These are phyloP conservation scores for Hypocryptadius cinnamomeus DNA, from an alignment of 2,113 vertebrate species.

Conservation along the genomic window DNA sequence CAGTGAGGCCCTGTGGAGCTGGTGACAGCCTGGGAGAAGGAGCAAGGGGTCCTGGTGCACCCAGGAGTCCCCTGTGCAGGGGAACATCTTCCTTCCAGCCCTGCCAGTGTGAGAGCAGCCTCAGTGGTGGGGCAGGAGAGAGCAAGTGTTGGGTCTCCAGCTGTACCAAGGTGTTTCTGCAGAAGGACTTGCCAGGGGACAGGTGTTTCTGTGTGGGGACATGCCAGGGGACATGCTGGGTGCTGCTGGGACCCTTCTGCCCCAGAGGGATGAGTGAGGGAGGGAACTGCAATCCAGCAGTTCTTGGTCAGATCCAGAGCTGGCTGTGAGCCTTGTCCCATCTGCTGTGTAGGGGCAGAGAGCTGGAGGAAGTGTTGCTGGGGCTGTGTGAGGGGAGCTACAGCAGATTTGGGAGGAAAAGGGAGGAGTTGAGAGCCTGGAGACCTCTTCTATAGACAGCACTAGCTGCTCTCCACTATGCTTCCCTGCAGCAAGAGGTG, in stretches of 20 bases:
- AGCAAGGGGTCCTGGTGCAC: background rate
- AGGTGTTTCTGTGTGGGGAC: too few species aligned
- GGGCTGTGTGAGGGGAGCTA: background rate
- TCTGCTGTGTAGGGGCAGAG: background rate
- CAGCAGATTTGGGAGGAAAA: background rate
- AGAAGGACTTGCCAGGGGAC: background rate
- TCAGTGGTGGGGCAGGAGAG: background rate
- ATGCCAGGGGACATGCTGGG: background rate
- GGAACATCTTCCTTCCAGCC: background rate
- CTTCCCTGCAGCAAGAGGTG: background rate
- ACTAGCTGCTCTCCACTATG: background rate
- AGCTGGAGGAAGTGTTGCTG: background rate
- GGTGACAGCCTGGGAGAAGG: background rate
- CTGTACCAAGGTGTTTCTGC: background rate
- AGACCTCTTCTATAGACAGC: background rate
- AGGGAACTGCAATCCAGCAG: background rate
- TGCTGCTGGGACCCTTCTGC: background rate
- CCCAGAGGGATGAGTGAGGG: background rate
- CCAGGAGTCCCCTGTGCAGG: background rate
- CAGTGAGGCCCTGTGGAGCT: background rate
- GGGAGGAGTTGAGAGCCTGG: background rate
- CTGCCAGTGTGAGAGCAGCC: background rate
- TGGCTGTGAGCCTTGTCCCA: background rate
- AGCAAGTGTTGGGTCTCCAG: background rate
- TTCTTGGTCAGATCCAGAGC: background rate